phyloP scores from a whole-genome alignment of 2,888 invertebrate genomes.

The Tricholauxania praeusta region DNA sequence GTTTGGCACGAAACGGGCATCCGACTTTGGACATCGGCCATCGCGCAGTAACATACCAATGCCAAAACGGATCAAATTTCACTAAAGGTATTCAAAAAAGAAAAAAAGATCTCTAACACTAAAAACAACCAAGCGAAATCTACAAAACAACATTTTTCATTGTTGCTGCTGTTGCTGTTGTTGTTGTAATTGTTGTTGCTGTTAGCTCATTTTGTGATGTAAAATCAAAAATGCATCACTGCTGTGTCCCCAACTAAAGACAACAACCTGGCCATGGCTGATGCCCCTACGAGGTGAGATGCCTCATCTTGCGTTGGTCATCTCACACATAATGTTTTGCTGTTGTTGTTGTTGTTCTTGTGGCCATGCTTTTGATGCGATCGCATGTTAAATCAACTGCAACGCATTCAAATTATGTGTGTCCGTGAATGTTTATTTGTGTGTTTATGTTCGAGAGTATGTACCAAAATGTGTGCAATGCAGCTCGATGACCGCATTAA shows the following conservation, averaged over 20 bases:
- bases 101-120: conserved; percentile 7
- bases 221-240: conserved; percentile 34
- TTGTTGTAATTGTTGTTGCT: conserved; percentile 18
- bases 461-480: not conserved
- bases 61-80: conserved; percentile 66
- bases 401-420: conserved; percentile 27
- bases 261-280: not conserved
- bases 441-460: not conserved
- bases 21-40: too few species aligned
- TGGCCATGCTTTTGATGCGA: conserved; percentile 20
- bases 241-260: conserved; percentile 11
- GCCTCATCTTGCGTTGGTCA: conserved; percentile 20
- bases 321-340: not conserved
- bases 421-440: conserved; percentile 1
- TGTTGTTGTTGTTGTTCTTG: not conserved
- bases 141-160: conserved; percentile 6
- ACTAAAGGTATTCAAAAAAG: conserved; percentile 38
- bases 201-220: conserved; percentile 4
- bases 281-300: not conserved
- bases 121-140: not conserved
- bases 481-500: conserved; percentile 5
- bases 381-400: conserved; percentile 28
- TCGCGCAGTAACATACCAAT: conserved; percentile 49
- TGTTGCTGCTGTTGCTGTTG: not conserved
- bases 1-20: conserved; percentile 7